Evolutionary conservation across 2,888 invertebrate species (phyloP).

Genomic region (Gari tellinella): DNA sequence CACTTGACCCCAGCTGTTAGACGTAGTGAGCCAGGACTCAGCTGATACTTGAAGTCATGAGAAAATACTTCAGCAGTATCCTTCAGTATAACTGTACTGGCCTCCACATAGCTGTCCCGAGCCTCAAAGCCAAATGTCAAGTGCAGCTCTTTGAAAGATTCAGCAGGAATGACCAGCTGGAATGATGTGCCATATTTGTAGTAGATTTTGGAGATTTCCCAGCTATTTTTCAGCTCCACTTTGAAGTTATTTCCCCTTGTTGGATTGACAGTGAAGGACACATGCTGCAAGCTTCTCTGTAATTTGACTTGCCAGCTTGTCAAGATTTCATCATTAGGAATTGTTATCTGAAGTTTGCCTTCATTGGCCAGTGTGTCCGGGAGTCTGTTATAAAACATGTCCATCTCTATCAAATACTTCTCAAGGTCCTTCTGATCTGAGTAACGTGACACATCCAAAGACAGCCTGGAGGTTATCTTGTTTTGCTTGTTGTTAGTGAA

Average conservation of each 20-base stretch:
- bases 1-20: constrained; percentile 47
- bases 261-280: constrained; percentile 39
- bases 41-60: constrained; percentile 46
- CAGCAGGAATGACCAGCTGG: constrained; percentile 59
- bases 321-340: constrained; percentile 44
- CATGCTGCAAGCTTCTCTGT: constrained; percentile 13
- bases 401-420: constrained; percentile 32
- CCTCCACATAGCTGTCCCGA: constrained; percentile 48
- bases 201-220: constrained; percentile 23
- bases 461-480: constrained; percentile 28
- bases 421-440: constrained; percentile 18
- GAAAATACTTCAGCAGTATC: constrained; percentile 57
- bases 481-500: constrained; percentile 40
- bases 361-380: constrained; percentile 21
- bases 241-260: constrained; percentile 46
- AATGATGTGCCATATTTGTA: constrained; percentile 44
- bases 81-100: constrained; percentile 44
- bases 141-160: constrained; percentile 45
- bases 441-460: constrained; percentile 16
- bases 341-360: constrained; percentile 35
- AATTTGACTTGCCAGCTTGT: constrained; percentile 42
- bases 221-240: constrained; percentile 36
- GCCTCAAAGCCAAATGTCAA: constrained; percentile 60
- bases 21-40: constrained; percentile 33
- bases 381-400: constrained; percentile 32